Conservation (phyloP, 30 jellyfish, hydroid and myxozoan genomes). For the Aurelia coerulea region DNA sequence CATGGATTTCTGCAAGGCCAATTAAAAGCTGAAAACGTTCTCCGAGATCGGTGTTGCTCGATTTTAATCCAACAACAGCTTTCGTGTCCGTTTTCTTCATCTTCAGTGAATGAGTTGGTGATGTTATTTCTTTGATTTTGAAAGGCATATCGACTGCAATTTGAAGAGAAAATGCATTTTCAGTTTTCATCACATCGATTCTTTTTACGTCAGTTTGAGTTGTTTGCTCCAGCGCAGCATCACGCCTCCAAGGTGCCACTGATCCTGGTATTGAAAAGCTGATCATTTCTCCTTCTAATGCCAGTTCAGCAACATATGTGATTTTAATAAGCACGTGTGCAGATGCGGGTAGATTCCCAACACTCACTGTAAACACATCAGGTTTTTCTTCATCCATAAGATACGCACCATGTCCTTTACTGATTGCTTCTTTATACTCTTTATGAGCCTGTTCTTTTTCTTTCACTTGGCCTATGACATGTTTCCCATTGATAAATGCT, state of each 20-base stretch:
- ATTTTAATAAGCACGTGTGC: slow-evolving; percentile 88
- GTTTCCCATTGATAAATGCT: too few species aligned
- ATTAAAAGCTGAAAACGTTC: slow-evolving; percentile 79
- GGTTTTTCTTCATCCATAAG: slow-evolving; percentile 94
- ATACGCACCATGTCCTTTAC: slow-evolving; percentile 61
- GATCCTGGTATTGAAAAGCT: slow-evolving; percentile 87
- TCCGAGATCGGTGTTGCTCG: slow-evolving; percentile 49
- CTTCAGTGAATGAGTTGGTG: slow-evolving; percentile 82
- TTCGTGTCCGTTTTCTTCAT: slow-evolving; percentile 90
- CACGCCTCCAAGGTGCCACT: slow-evolving; percentile 93
- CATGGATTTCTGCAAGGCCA: slow-evolving; percentile 89
- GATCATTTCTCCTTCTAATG: slow-evolving; percentile 81
- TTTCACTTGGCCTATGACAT: too few species aligned
- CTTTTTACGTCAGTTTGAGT: slow-evolving; percentile 56
- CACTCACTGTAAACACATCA: slow-evolving; percentile 92
- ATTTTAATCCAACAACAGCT: slow-evolving; percentile 65
- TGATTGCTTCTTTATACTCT: too few species aligned
- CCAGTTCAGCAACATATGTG: slow-evolving; percentile 90
- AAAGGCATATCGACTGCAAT: slow-evolving; percentile 90
- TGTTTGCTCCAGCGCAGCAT: slow-evolving; percentile 62
- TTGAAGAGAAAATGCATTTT: slow-evolving; percentile 71
- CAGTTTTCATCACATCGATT: slow-evolving; percentile 15
- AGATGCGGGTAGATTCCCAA: slow-evolving; percentile 92
- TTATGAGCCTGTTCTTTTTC: too few species aligned
- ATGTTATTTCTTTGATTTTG: slow-evolving; percentile 54